Base-by-base conservation (phyloP, 2,113 vertebrate genomes). In the Sapajus apella region DNA sequence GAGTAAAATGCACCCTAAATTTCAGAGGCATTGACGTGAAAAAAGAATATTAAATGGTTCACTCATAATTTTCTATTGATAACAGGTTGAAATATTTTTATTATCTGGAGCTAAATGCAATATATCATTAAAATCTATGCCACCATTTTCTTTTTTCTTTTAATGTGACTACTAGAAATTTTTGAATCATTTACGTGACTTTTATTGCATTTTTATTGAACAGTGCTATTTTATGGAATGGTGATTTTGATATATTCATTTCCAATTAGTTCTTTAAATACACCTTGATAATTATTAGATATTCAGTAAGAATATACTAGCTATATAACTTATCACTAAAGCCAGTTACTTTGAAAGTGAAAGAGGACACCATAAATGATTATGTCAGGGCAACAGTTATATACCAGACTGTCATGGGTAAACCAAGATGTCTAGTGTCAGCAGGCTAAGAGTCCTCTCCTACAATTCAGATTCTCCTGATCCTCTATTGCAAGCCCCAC, bases 71-170 rank as follows among this genome's bases (percentile, higher is more conserved):
- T 79, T 58, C 56, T 45, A 35, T 23, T 56, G 58, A 68, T 32
- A 37, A 30, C 21, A 30, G 20, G 32, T 79, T 90, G 50, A 79
- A 70, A 79, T n/a, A 55, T 72, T 90, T 72, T 52, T 30, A 14
- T 47, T 72, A 47, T 8, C 7, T 47, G 73, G 16, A 23, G 64
- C 75, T 75, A 86, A 86, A 72, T 23, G 45, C 7, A 75, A 66
- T 80, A 77, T 81, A 80, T 85, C 43, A 92, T 88, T 47, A 96
- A 83, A 96, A 58, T 58, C 18, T 82, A 81, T 16, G 40, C 27
- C 35, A 50, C 52, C 6, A 56, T 8, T 50, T 17, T 76, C 3
- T 58, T 30, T 93, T 14, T 79, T 77, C 66, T 79, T 72, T 50
- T 87, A 55, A 61, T 23, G 9, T 77, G 43, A 27, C 47, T 75